Conservation (phyloP, 2,888 invertebrate genomes). For the Leptopilina syphax region DNA sequence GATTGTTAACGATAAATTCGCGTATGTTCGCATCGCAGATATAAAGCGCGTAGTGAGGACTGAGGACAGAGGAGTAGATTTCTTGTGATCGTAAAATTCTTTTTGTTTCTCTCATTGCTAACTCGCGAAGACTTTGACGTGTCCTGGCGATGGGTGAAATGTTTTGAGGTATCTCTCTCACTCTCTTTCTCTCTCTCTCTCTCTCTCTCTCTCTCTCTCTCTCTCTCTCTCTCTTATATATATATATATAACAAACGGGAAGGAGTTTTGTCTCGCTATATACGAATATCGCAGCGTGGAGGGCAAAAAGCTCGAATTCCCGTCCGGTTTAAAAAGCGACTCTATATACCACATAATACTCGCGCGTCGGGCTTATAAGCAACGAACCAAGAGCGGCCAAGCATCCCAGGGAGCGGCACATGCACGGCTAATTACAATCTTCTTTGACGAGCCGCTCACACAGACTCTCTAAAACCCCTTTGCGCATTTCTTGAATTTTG, state of each 20-base stretch:
- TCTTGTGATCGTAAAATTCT: slow-evolving; percentile 20
- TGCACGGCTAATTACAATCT: slow-evolving; percentile 71
- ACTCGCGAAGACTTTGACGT: slow-evolving; percentile 10
- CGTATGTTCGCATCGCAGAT: too few relatives aligned
- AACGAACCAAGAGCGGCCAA: slow-evolving; percentile 40
- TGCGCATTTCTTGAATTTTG: slow-evolving; percentile 9
- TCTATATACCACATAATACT: neutral
- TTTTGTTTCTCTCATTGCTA: too few relatives aligned
- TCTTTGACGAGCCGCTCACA: slow-evolving; percentile 64
- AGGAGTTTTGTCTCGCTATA: slow-evolving; percentile 24
- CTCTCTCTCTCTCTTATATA: too few relatives aligned
- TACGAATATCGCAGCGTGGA: slow-evolving; percentile 22
- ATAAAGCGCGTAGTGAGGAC: too few relatives aligned
- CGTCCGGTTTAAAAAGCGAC: slow-evolving; percentile 15
- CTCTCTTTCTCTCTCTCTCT: too few relatives aligned
- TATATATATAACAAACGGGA: neutral
- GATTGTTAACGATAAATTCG: too few relatives aligned
- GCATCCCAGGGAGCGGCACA: slow-evolving; percentile 63
- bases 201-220: too few relatives aligned
- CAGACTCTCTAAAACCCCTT: slow-evolving; percentile 26
- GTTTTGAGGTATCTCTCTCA: too few relatives aligned
- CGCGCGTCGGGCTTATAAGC: too few relatives aligned
- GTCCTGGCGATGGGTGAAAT: slow-evolving; percentile 22
- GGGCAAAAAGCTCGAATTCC: slow-evolving; percentile 40
- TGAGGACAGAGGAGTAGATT: neutral